phyloP scores from a whole-genome alignment of 2,797 vertebrate species.

The Perdix hodgsoniae region DNA sequence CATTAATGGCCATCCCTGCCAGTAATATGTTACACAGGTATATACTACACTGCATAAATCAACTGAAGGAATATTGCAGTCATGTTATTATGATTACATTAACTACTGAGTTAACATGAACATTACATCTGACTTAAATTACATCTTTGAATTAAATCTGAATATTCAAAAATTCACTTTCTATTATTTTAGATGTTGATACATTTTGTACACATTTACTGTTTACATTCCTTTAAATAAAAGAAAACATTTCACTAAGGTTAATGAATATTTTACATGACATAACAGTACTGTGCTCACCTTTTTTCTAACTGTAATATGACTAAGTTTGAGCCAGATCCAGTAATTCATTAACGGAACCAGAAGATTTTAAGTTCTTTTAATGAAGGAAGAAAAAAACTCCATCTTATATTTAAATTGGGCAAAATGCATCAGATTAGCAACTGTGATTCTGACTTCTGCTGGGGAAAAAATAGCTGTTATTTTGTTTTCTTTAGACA shows the following conservation, averaged over 20 bases:
- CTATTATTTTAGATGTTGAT: background rate
- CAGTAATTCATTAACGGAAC: background rate
- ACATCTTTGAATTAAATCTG: background rate
- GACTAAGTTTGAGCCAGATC: background rate
- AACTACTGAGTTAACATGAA: background rate
- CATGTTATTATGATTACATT: background rate
- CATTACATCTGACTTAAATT: background rate
- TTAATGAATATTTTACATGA: background rate
- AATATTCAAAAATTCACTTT: background rate
- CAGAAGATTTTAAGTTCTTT: background rate
- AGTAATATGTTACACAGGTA: background rate
- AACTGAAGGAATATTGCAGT: background rate
- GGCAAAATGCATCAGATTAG: background rate
- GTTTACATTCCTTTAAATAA: background rate
- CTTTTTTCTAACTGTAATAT: background rate
- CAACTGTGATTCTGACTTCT: background rate
- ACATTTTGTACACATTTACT: background rate
- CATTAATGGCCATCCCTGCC: background rate
- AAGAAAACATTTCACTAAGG: background rate
- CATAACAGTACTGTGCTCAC: background rate
- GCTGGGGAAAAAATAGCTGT: background rate
- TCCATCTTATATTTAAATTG: background rate
- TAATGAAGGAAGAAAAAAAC: background rate
- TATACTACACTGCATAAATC: background rate
- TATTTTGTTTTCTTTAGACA: background rate